Evolutionary conservation across 2,797 vertebrate genomes (phyloP).

Genomic region (Leptodactylus fallax): DNA sequence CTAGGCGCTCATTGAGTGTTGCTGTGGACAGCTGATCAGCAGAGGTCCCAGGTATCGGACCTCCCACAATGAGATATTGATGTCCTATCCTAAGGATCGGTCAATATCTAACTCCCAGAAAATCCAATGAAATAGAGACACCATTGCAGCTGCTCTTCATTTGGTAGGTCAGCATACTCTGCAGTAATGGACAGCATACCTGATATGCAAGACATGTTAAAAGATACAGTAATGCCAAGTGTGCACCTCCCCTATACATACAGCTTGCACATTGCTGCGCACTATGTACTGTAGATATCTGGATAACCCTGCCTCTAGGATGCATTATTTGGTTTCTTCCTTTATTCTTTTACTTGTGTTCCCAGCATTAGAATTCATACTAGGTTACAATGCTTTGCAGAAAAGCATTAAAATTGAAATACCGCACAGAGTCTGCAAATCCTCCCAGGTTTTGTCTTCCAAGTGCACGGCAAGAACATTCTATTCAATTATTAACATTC

Average conservation of each 20-base stretch:
- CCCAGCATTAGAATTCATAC: constrained; percentile 4
- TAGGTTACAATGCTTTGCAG: not conserved
- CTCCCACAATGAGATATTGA: too few relatives aligned
- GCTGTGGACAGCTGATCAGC: too few relatives aligned
- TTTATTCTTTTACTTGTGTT: not conserved
- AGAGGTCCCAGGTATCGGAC: too few relatives aligned
- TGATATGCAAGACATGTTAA: not conserved
- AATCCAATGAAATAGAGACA: too few relatives aligned
- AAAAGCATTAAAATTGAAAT: constrained; percentile 36
- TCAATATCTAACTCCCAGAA: too few relatives aligned
- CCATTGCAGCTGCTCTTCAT: too few relatives aligned
- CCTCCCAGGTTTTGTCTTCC: constrained; percentile 43
- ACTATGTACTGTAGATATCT: not conserved
- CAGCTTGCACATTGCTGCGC: not conserved
- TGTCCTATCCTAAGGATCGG: too few relatives aligned
- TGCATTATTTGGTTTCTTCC: not conserved
- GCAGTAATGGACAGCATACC: not conserved
- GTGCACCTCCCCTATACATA: not conserved
- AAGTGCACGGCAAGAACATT: constrained; percentile 39
- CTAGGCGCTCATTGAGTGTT: too few relatives aligned
- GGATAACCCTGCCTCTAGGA: not conserved
- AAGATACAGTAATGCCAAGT: not conserved
- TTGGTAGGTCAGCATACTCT: too few relatives aligned
- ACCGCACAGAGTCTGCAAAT: constrained; percentile 27
- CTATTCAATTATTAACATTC: constrained; percentile 48